Evolutionary conservation across 2,797 vertebrate genomes (phyloP).

Genomic region (Intellagama lesueurii): DNA sequence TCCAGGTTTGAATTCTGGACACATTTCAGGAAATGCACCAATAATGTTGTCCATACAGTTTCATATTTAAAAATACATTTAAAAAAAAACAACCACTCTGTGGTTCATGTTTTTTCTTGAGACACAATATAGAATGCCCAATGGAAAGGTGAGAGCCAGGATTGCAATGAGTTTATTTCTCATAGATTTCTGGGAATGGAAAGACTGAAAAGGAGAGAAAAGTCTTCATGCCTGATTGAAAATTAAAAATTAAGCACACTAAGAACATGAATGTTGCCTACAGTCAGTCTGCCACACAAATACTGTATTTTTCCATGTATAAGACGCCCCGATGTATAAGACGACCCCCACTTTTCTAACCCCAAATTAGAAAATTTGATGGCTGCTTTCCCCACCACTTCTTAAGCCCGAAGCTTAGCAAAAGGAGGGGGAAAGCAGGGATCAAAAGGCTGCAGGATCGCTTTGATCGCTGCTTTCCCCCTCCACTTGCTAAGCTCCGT

Average conservation of each 20-base stretch:
- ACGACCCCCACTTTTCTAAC: no score
- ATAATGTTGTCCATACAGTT: constrained; percentile 75
- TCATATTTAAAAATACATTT: constrained; percentile 76
- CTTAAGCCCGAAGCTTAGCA: no score
- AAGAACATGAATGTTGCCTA: constrained; percentile 25
- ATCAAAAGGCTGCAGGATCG: no score
- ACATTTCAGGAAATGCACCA: constrained; percentile 78
- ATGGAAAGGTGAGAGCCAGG: constrained; percentile 63
- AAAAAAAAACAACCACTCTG: constrained; percentile 38
- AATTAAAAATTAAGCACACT: constrained; percentile 50
- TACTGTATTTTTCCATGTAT: no score
- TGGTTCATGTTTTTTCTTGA: constrained; percentile 55
- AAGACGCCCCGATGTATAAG: no score
- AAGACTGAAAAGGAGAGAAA: constrained; percentile 11
- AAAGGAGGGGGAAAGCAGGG: no score
- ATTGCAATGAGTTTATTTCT: constrained; percentile 62
- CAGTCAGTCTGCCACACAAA: constrained; percentile 15
- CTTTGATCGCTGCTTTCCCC: no score
- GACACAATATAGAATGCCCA: constrained; percentile 60
- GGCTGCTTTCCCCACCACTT: no score
- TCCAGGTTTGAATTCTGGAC: constrained; percentile 79
- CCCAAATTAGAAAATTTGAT: no score
- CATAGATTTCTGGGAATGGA: constrained; percentile 30
- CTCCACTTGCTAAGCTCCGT: no score
- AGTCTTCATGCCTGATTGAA: constrained; percentile 36